Conservation (phyloP, 2,113 vertebrate species). For the Chlamydotis undulata region DNA sequence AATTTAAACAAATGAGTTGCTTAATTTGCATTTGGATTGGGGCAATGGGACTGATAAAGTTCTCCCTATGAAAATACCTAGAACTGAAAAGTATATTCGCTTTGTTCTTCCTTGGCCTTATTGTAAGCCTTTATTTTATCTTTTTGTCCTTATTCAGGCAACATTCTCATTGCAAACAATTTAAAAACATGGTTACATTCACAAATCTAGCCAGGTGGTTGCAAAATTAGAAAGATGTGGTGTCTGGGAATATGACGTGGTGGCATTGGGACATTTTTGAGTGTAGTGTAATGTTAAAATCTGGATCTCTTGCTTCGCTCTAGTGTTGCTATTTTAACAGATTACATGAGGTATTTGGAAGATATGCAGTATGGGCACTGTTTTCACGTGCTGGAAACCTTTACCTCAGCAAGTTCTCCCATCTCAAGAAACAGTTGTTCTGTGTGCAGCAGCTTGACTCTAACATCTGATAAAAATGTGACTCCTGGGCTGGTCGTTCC, state of each 20-base stretch:
- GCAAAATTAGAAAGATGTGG: neutral
- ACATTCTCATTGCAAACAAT: neutral
- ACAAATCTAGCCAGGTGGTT: neutral
- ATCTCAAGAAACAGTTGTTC: neutral
- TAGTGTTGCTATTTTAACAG: neutral
- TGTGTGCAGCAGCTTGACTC: neutral
- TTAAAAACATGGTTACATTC: neutral
- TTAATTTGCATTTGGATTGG: constrained; percentile 35
- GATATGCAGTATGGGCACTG: neutral
- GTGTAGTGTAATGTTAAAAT: neutral
- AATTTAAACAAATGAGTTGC: constrained; percentile 32
- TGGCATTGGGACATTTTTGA: neutral
- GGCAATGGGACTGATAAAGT: neutral
- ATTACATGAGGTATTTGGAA: neutral
- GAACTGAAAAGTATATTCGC: neutral
- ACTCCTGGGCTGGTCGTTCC: neutral
- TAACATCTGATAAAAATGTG: neutral
- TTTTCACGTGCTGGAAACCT: neutral
- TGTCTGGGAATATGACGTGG: accelerated
- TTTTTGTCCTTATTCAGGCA: neutral
- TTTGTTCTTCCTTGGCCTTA: neutral
- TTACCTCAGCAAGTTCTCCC: neutral
- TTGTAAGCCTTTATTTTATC: neutral
- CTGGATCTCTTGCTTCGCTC: neutral
- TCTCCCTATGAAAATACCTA: neutral